Evolutionary conservation across 2,888 invertebrate genomes (phyloP).

Genomic region (Adineta ricciae): DNA sequence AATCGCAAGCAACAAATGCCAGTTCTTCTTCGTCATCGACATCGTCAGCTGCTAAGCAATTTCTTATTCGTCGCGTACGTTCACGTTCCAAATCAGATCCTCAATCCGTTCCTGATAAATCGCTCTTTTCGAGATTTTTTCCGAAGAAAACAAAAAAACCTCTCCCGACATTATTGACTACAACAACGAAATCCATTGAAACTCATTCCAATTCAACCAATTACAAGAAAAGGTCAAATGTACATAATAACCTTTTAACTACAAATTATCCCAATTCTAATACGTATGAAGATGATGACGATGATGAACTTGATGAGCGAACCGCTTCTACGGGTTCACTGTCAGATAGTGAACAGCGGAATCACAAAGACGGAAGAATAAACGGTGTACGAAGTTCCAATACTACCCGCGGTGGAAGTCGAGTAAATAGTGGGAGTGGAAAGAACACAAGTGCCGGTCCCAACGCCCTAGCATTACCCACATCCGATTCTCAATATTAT

Average conservation of each 20-base stretch:
- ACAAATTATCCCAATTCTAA: not conserved
- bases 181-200: not conserved
- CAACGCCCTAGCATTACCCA: not conserved
- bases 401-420: not conserved
- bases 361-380: not conserved
- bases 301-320: not conserved
- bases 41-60: not conserved
- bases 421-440: not conserved
- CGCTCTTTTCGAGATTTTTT: constrained; percentile 11
- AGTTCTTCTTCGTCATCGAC: not conserved
- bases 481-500: constrained; percentile 9
- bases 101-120: constrained; percentile 5
- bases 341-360: not conserved
- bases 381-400: not conserved
- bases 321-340: not conserved
- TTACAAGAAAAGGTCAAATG: not conserved
- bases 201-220: not conserved
- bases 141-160: not conserved
- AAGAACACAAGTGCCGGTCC: not conserved
- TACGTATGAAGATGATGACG: constrained; percentile 11
- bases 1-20: not conserved
- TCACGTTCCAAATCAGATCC: constrained; percentile 4
- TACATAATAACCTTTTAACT: not conserved
- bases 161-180: not conserved
- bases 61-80: constrained; percentile 8